Conservation (phyloP, 2,797 vertebrate genomes). For the Crenuchus spilurus region DNA sequence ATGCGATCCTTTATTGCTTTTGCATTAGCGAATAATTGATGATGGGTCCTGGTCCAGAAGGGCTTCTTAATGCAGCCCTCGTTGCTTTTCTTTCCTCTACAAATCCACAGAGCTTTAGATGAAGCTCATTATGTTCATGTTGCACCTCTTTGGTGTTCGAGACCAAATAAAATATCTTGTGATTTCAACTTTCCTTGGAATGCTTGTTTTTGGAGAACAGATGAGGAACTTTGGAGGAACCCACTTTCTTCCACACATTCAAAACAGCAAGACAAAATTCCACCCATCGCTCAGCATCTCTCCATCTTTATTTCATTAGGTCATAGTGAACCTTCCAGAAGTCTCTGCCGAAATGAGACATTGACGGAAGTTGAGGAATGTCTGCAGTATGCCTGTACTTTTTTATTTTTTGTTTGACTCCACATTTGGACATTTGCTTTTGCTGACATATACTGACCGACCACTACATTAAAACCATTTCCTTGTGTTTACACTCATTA, state of each 20-base stretch:
- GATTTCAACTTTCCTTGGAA: conserved; percentile 6
- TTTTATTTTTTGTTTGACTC: neutral
- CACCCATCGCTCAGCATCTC: conserved; percentile 24
- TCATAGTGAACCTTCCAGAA: conserved; percentile 15
- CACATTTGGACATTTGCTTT: neutral
- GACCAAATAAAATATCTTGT: conserved; percentile 16
- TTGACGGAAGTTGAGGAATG: conserved; percentile 10
- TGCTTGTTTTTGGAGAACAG: conserved; percentile 32
- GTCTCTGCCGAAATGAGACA: conserved; percentile 1
- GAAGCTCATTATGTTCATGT: neutral
- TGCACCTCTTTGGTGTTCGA: neutral
- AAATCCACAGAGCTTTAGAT: conserved; percentile 7
- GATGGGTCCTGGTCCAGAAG: neutral
- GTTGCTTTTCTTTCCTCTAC: neutral
- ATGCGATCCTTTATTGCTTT: conserved; percentile 35
- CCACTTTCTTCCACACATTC: neutral
- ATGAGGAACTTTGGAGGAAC: neutral
- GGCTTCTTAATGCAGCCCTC: conserved; percentile 5
- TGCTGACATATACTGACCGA: neutral
- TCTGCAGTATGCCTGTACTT: neutral
- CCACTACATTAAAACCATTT: too few relatives aligned
- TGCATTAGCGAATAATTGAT: conserved; percentile 52
- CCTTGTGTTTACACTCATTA: too few relatives aligned
- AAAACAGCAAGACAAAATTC: conserved; percentile 45
- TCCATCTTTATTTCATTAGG: conserved; percentile 50